Evolutionary conservation across 2,888 invertebrate species (phyloP).

Genomic region (Plusia festucae): DNA sequence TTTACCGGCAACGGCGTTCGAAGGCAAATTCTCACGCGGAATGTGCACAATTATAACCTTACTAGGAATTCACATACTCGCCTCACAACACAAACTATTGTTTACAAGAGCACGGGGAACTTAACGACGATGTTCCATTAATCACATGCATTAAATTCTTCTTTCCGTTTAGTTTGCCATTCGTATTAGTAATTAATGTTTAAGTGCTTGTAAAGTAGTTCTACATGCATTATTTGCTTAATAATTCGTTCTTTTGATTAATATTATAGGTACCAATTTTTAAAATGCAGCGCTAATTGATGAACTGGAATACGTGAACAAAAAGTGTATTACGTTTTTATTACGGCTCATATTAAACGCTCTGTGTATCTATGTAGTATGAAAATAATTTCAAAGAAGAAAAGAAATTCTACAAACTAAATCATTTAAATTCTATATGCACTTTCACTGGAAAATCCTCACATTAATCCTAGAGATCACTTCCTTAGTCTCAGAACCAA

Average conservation of each 20-base stretch:
- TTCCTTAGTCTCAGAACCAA: conserved; percentile 30
- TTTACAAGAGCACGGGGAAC: conserved; percentile 58
- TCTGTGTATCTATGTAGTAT: not conserved
- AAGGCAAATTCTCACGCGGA: conserved; percentile 79
- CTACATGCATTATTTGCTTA: conserved; percentile 7
- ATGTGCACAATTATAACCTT: conserved; percentile 75
- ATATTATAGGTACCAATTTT: too few relatives aligned
- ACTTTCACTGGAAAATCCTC: conserved; percentile 16
- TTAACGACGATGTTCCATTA: conserved; percentile 41
- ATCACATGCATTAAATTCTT: conserved; percentile 37
- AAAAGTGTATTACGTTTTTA: not conserved
- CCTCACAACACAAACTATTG: conserved; percentile 45
- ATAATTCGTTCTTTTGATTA: too few relatives aligned
- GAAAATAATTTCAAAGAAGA: not conserved
- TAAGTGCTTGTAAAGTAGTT: not conserved
- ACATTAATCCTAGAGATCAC: conserved; percentile 33
- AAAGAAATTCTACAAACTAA: not conserved
- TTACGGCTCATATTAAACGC: not conserved
- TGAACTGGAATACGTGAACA: not conserved
- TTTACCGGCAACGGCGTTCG: conserved; percentile 64
- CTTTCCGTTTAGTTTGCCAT: conserved; percentile 3
- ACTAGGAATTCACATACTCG: conserved; percentile 61
- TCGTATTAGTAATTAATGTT: not conserved
- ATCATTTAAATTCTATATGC: not conserved
- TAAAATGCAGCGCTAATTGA: not conserved